A percentile compares a stretch with the other conserved stretches of the same genome.
phyloP scores from a whole-genome alignment of 2,113 vertebrate genomes.

The Perca flavescens region DNA sequence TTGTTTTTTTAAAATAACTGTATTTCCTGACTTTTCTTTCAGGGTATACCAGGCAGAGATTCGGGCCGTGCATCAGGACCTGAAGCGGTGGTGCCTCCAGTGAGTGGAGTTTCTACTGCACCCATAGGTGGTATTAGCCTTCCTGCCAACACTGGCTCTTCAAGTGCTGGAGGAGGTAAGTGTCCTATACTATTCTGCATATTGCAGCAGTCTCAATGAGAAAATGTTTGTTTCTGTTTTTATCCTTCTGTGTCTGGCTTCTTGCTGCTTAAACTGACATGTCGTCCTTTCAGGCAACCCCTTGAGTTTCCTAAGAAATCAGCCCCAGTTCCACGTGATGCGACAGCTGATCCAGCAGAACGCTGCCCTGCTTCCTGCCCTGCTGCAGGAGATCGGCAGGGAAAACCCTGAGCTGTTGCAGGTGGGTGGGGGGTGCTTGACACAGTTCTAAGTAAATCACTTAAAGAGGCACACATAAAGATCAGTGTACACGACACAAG shows the following conservation, averaged over 20 bases:
- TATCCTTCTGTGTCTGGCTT: neutral
- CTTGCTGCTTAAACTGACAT: neutral
- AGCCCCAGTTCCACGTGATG: conserved; percentile 97
- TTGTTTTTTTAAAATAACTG: neutral
- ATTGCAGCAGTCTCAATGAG: neutral
- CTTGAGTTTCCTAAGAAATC: conserved; percentile 94
- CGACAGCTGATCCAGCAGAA: conserved; percentile 98
- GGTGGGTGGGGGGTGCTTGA: conserved; percentile 74
- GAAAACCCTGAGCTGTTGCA: conserved; percentile 96
- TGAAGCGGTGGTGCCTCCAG: conserved; percentile 35
- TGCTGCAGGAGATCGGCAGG: conserved; percentile 95
- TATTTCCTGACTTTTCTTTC: conserved; percentile 45
- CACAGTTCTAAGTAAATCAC: neutral
- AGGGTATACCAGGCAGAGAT: conserved; percentile 93
- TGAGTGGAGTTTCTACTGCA: conserved; percentile 70
- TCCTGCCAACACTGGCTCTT: conserved; percentile 78
- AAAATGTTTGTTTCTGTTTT: neutral
- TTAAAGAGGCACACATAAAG: neutral
- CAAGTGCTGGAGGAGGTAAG: conserved; percentile 82
- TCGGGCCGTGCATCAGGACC: conserved; percentile 45
- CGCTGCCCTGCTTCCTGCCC: conserved; percentile 91
- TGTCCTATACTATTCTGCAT: neutral
- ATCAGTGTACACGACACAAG: neutral
- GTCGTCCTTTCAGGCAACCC: conserved; percentile 87
- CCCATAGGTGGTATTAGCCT: conserved; percentile 54